phyloP scores from a whole-genome alignment of 2,113 vertebrate species.

The Sinosuthora webbiana region DNA sequence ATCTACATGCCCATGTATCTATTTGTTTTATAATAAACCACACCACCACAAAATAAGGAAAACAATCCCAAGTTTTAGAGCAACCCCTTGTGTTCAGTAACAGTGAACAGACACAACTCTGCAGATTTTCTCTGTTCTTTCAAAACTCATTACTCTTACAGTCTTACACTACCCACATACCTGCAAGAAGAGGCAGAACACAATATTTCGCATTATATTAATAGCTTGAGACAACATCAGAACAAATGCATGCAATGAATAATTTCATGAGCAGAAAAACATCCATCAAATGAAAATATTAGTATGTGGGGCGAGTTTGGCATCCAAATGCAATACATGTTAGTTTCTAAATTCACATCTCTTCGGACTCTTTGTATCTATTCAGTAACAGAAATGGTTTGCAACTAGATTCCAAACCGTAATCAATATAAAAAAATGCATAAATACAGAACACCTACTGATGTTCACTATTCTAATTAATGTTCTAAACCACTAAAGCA shows the following conservation, averaged over 20 bases:
- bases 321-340: not conserved
- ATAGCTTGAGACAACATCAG: not conserved
- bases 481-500: not conserved
- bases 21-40: not conserved
- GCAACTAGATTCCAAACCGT: not conserved
- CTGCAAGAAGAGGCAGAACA: not conserved
- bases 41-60: not conserved
- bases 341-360: not conserved
- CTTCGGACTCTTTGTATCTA: not conserved
- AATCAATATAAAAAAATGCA: not conserved
- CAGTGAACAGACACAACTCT: not conserved
- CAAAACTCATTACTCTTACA: not conserved
- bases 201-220: not conserved
- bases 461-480: not conserved
- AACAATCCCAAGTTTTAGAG: not conserved
- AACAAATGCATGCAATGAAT: not conserved
- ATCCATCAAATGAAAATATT: not conserved
- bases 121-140: not conserved
- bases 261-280: not conserved
- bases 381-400: not conserved
- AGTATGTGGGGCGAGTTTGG: not conserved
- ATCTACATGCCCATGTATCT: not conserved
- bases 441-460: not conserved
- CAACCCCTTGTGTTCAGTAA: not conserved
- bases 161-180: not conserved